These are phyloP conservation scores for Etheostoma nigrum DNA, from an alignment of 2,797 vertebrate genomes.

Conservation along the genomic window DNA sequence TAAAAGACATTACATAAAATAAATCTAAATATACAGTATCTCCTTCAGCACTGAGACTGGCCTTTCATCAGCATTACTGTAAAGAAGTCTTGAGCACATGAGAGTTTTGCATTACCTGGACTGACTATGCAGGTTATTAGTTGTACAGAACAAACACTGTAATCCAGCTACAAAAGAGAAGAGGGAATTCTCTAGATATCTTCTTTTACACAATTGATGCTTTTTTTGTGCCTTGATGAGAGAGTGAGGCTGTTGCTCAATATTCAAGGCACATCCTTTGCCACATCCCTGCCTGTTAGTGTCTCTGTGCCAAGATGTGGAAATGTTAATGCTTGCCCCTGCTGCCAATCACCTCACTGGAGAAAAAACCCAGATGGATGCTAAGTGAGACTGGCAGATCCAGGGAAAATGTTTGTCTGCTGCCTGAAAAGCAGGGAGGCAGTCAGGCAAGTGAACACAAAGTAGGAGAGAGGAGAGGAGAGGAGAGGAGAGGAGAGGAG, in stretches of 20 bases:
- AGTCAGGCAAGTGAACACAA: conserved; percentile 43
- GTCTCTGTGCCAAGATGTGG: conserved; percentile 76
- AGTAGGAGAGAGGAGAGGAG: conserved; percentile 4
- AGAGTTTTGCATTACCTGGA: background rate
- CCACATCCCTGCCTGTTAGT: conserved; percentile 73
- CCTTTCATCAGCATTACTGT: background rate
- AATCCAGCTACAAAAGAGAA: conserved; percentile 41
- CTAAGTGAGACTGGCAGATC: conserved; percentile 84
- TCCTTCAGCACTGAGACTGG: background rate
- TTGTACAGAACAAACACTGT: conserved; percentile 10
- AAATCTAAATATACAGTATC: no score
- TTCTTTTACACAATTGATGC: conserved; percentile 36
- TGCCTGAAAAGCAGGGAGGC: conserved; percentile 58
- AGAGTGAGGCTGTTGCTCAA: conserved; percentile 57
- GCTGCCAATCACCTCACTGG: conserved; percentile 81
- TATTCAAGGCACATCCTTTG: conserved; percentile 75
- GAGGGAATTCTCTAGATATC: conserved; percentile 15
- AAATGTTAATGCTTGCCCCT: conserved; percentile 83
- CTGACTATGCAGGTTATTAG: conserved; percentile 8
- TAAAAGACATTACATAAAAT: no score
- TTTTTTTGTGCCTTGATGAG: conserved; percentile 44
- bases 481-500: background rate
- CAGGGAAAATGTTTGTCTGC: conserved; percentile 80
- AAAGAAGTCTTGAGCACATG: no score
- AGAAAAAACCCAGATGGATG: conserved; percentile 69